Base-by-base conservation (phyloP, 1,140 invertebrate species). In the Eciton burchellii region DNA sequence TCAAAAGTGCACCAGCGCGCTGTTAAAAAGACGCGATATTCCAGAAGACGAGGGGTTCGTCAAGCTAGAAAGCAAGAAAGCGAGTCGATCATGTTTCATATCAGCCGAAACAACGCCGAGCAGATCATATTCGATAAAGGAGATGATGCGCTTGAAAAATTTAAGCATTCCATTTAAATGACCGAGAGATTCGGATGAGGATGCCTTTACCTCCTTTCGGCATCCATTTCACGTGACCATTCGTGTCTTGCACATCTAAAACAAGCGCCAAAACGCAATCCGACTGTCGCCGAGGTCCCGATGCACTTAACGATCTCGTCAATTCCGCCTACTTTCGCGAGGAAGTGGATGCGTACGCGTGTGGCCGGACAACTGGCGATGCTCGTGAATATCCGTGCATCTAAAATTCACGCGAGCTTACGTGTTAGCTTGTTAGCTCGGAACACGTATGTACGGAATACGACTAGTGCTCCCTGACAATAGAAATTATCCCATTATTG, bases 261-360 rank as follows among this genome's bases (percentile, higher is more conserved):
- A 35, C 3, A 19, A 21, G 26, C n/a, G 0, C 19, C 12, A 26
- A 54, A 56, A 60, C 12, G 6, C 4, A 29, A 60, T 52, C 47
- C 8, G 45, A 63, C 35, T 54, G 49, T 21, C 35, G 24, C 56
- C 63, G 71, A 45, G 47, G 86, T n/a, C n/a, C n/a, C n/a, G n/a
- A 73, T 47, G 47, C 81, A 87, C 47, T 87, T 83, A 73, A 86
- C 63, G 60, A 72, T 72, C 52, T 74, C 57, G 41, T 63, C 70
- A 47, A 21, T 29, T 24, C 21, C 57, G 29, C 84, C 68, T 60
- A 77, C 24, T 21, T 62, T 41, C 19, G 24, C 24, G 57, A 65
- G 47, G 29, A 52, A 35, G 2, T 35, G 35, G 35, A 35, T 35
- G 6, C 19, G n/a, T 24, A n/a, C 16, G 21, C 54, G 26, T 49